phyloP scores from a whole-genome alignment of 2,888 invertebrate species.

The Enchytraeus crypticus region DNA sequence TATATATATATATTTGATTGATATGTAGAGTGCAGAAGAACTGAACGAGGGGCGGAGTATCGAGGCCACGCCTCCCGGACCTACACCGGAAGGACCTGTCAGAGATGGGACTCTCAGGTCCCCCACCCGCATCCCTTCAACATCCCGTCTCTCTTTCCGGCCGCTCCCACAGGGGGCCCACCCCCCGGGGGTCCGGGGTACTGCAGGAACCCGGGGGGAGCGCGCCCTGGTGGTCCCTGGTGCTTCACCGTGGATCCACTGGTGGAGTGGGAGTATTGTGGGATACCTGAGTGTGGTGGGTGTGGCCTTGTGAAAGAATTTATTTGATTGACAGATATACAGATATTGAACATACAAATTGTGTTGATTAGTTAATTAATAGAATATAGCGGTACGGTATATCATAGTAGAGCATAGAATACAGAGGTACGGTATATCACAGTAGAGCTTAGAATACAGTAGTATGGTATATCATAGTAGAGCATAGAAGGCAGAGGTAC shows the following conservation, averaged over 20 bases:
- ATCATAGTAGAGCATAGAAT: too few relatives aligned
- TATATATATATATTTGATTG: too few relatives aligned
- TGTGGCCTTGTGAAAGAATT: background rate
- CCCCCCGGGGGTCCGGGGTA: background rate
- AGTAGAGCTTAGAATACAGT: too few relatives aligned
- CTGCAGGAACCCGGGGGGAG: constrained; percentile 6
- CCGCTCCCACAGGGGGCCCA: too few relatives aligned
- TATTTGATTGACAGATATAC: background rate
- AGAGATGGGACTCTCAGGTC: constrained; percentile 18
- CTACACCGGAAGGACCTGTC: constrained; percentile 9
- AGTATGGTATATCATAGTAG: too few relatives aligned
- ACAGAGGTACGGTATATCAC: too few relatives aligned
- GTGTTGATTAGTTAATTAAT: too few relatives aligned
- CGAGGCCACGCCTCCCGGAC: constrained; percentile 5
- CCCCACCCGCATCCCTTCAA: constrained; percentile 9
- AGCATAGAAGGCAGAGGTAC: too few relatives aligned
- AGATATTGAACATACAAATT: too few relatives aligned
- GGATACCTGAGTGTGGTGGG: constrained; percentile 5
- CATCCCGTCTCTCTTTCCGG: background rate
- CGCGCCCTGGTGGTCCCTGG: constrained; percentile 5
- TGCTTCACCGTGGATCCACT: constrained; percentile 6
- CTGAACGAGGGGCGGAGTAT: constrained; percentile 6
- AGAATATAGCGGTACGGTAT: too few relatives aligned
- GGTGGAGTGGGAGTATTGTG: constrained; percentile 2
- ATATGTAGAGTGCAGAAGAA: constrained; percentile 5